Percentiles rank a stretch among this genome's conserved stretches.
Conservation (phyloP, 2,113 vertebrate genomes). For the Nipponia nippon region DNA sequence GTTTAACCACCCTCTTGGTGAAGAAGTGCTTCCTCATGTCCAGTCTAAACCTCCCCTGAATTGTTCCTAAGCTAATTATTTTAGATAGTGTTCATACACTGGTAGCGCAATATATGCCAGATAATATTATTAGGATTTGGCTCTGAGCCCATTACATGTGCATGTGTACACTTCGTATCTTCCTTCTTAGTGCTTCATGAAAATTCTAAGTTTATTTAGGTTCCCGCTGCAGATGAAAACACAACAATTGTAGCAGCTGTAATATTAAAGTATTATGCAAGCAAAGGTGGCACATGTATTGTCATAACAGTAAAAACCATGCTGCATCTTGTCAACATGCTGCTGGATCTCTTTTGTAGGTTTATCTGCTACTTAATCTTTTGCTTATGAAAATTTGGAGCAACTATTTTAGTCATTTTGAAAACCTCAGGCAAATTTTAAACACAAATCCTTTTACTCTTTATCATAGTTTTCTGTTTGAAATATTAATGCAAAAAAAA, state of each 20-base stretch:
- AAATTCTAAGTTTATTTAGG: constrained; percentile 71
- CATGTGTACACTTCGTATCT: constrained; percentile 19
- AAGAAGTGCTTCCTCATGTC: not conserved
- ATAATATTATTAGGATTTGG: constrained; percentile 70
- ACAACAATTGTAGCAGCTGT: constrained; percentile 76
- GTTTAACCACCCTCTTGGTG: not conserved
- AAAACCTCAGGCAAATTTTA: not conserved
- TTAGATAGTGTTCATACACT: not conserved
- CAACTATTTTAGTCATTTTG: constrained; percentile 61
- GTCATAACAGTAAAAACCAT: constrained; percentile 63
- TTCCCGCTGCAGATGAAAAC: constrained; percentile 53
- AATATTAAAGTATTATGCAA: constrained; percentile 68
- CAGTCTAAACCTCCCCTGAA: not conserved
- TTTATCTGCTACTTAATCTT: constrained; percentile 67
- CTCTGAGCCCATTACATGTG: not conserved
- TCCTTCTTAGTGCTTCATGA: constrained; percentile 48
- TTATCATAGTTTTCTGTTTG: not conserved
- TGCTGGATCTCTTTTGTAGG: constrained; percentile 68
- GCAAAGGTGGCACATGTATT: constrained; percentile 54
- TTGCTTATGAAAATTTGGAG: constrained; percentile 70
- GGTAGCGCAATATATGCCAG: constrained; percentile 29
- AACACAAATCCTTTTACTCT: not conserved
- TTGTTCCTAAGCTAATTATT: not conserved
- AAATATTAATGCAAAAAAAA: not conserved
- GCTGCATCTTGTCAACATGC: constrained; percentile 22